A percentile compares a stretch with the other conserved stretches of the same genome.
phyloP scores from a whole-genome alignment of 2,888 invertebrate genomes.

The Himalopsyche japonica region DNA sequence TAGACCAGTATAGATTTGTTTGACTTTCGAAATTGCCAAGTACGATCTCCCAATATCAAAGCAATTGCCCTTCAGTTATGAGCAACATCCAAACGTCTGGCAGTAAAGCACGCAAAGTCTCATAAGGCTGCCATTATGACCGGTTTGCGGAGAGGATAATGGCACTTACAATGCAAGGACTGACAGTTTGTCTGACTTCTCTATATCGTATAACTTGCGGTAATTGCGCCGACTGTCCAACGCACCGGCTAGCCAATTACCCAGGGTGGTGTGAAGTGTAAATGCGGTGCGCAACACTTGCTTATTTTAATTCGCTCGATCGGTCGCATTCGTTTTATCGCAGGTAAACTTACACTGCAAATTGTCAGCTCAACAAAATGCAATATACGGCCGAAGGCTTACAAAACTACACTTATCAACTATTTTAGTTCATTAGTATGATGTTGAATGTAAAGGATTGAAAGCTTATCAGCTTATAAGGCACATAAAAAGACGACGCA shows the following conservation, averaged over 20 bases:
- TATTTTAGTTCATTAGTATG: not conserved
- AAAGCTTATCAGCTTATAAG: no score
- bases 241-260: conserved; percentile 17
- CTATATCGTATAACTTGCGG: conserved; percentile 19
- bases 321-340: not conserved
- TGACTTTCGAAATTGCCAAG: not conserved
- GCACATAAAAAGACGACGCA: no score
- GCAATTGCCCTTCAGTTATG: not conserved
- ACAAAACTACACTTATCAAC: not conserved
- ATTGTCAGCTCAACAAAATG: not conserved
- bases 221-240: conserved; percentile 14
- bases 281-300: not conserved
- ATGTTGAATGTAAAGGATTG: not conserved
- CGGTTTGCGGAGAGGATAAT: not conserved
- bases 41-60: not conserved
- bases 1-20: no score
- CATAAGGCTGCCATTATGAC: not conserved
- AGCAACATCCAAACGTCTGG: not conserved
- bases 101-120: not conserved
- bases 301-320: not conserved
- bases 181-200: conserved; percentile 17
- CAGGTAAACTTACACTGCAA: not conserved
- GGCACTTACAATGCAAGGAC: not conserved
- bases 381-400: not conserved
- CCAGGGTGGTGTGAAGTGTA: not conserved